Evolutionary conservation across 2,797 vertebrate species (phyloP), one percentile per base, ranked within the genome.

Genomic region (Chaenodraco wilsoni): DNA sequence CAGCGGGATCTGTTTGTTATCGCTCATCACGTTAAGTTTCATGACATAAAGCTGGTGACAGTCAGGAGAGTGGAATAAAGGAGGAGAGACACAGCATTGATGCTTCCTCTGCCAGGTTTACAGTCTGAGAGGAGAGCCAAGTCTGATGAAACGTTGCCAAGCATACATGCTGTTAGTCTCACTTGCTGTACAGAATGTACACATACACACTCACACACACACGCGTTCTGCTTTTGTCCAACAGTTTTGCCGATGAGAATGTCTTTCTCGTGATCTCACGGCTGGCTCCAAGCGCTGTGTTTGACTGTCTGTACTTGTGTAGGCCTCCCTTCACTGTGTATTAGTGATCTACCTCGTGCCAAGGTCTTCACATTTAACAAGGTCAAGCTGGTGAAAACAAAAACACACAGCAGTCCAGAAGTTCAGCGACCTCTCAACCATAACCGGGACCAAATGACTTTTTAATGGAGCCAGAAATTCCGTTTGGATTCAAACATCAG

Each of bases 181-280:
- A 17, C 51, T 61, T 40, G 12, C 49, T 82, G 55, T 12, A 17
- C 13, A 37, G 23, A 64, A 70, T 62, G 60, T 50, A 72, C n/a
- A 61, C 57, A 66, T 50, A 72, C n/a, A 61, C 57, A 66, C 60
- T 62, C 21, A 21, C 21, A 21, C 23, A 23, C 46, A 76, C 23
- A 23, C 12, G 17, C 46, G 76, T 80, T 76, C 33, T 79, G 71
- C 63, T 81, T 83, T 86, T 57, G 31, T 74, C 73, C 46, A 66
- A 31, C 49, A 56, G 46, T 12, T 57, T 82, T 89, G 77, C 79
- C 75, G 81, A 9, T 74, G 72, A 78, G 67, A 65, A 86, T 84
- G 66, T 80, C 68, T 83, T 80, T 78, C 77, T 79, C 65, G 51
- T 91, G 84, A 87, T 64, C 56, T 88, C 83, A 87, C 68, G 9